phyloP scores from a whole-genome alignment of 2,113 vertebrate genomes.

The Campylorhamphus procurvoides region DNA sequence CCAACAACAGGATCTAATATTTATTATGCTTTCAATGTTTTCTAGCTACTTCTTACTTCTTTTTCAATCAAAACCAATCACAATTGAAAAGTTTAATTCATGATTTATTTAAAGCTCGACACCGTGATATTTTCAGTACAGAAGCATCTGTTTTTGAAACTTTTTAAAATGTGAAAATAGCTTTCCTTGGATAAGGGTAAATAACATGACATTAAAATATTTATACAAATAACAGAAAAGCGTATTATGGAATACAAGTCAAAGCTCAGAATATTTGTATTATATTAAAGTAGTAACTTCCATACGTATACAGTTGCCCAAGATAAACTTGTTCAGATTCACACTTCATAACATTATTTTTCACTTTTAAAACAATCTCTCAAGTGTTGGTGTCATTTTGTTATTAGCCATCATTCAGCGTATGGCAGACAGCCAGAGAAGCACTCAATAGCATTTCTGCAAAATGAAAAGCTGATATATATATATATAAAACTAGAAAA shows the following conservation, averaged over 20 bases:
- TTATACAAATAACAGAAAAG: background rate
- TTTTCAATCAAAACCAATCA: background rate
- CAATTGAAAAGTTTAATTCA: background rate
- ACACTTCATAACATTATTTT: background rate
- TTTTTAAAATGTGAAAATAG: background rate
- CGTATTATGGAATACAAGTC: background rate
- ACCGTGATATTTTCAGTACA: background rate
- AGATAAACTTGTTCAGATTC: background rate
- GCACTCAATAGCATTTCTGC: slow-evolving; percentile 25
- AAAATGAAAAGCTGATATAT: background rate
- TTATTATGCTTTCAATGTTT: background rate
- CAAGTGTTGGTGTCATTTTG: background rate
- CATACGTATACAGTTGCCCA: background rate
- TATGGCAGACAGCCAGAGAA: slow-evolving; percentile 14
- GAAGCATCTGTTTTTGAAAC: background rate
- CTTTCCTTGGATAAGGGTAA: background rate
- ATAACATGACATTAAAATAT: background rate
- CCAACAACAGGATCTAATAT: background rate
- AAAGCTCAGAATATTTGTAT: background rate
- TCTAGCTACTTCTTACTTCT: background rate
- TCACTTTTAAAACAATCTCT: background rate
- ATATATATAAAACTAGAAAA: background rate
- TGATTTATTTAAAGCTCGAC: background rate
- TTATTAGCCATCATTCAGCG: slow-evolving; percentile 6
- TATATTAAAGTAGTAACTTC: background rate